Evolutionary conservation across 2,797 vertebrate genomes (phyloP).

Genomic region (Psittacula derbiana): DNA sequence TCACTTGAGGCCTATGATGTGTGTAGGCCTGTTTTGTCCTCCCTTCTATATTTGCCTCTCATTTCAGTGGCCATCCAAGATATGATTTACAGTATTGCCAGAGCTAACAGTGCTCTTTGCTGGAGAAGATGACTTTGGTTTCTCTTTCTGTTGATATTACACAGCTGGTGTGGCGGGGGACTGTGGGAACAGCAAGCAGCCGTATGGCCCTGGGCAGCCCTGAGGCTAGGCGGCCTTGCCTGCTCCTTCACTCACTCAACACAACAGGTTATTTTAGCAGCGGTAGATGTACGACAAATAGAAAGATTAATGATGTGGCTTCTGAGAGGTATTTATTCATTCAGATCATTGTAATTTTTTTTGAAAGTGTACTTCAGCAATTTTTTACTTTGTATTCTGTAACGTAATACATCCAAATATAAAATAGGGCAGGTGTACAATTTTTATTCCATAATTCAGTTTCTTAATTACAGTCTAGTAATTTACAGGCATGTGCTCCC

Average conservation of each 20-base stretch:
- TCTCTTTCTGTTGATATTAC: neutral
- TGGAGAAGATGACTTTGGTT: neutral
- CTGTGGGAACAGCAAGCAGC: neutral
- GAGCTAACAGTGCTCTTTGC: neutral
- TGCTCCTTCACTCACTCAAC: rapidly evolving
- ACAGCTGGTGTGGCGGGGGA: rapidly evolving
- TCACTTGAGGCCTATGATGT: neutral
- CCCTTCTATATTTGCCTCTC: neutral
- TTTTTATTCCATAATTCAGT: constrained; percentile 43
- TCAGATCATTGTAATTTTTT: constrained; percentile 2
- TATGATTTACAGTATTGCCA: neutral
- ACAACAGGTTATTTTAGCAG: neutral
- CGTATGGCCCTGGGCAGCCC: neutral
- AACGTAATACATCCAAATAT: constrained; percentile 30
- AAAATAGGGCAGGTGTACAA: constrained; percentile 46
- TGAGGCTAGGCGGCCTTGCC: neutral
- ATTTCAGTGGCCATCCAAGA: neutral
- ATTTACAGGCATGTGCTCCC: constrained; percentile 41
- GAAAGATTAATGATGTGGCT: constrained; percentile 36
- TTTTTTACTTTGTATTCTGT: constrained; percentile 20
- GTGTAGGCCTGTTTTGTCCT: neutral
- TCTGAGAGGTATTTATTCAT: constrained; percentile 66
- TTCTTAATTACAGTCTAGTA: constrained; percentile 40
- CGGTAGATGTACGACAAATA: constrained; percentile 3
- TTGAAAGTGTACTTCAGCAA: constrained; percentile 24